Percentiles rank a stretch among this genome's conserved stretches.
phyloP scores from a whole-genome alignment of 2,888 invertebrate species.

The Drosophila hamatofila region DNA sequence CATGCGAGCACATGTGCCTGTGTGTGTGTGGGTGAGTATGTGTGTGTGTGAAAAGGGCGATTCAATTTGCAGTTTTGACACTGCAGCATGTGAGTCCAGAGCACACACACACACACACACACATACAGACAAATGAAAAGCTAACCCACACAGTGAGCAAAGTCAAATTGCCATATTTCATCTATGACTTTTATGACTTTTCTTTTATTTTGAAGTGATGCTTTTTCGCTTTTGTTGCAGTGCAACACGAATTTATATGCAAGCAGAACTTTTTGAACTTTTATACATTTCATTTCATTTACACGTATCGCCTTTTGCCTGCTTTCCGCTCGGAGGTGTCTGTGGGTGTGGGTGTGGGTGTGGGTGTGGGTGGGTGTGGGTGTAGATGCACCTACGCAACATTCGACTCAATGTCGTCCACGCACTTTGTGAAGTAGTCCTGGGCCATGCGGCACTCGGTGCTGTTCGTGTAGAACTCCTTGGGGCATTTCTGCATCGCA shows the following conservation, averaged over 20 bases:
- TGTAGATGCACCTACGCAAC: slow-evolving; percentile 14
- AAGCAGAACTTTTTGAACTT: slow-evolving; percentile 46
- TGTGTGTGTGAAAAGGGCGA: slow-evolving; percentile 52
- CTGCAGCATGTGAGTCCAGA: slow-evolving; percentile 39
- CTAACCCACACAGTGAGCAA: slow-evolving; percentile 24
- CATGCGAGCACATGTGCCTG: slow-evolving; percentile 54
- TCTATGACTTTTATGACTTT: slow-evolving; percentile 74
- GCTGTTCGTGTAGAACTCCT: slow-evolving; percentile 43
- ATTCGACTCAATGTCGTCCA: slow-evolving; percentile 58
- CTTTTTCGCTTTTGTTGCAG: slow-evolving; percentile 15
- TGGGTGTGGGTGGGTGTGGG: slow-evolving; percentile 1
- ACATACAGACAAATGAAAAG: background rate
- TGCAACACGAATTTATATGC: slow-evolving; percentile 50
- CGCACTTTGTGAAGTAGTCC: slow-evolving; percentile 61
- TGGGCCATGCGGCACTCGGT: slow-evolving; percentile 55
- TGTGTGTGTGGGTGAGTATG: slow-evolving; percentile 14
- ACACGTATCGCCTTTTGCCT: slow-evolving; percentile 49
- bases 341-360: background rate
- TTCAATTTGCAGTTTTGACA: slow-evolving; percentile 77
- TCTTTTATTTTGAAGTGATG: slow-evolving; percentile 39
- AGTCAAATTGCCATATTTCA: slow-evolving; percentile 78
- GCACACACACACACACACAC: slow-evolving; percentile 27
- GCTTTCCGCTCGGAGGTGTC: slow-evolving; percentile 19
- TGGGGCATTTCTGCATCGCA: slow-evolving; percentile 71
- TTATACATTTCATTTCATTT: slow-evolving; percentile 51